Evolutionary conservation across 2,113 vertebrate species (phyloP), one percentile per base, ranked within the genome.

Genomic region (Ellobius talpinus): DNA sequence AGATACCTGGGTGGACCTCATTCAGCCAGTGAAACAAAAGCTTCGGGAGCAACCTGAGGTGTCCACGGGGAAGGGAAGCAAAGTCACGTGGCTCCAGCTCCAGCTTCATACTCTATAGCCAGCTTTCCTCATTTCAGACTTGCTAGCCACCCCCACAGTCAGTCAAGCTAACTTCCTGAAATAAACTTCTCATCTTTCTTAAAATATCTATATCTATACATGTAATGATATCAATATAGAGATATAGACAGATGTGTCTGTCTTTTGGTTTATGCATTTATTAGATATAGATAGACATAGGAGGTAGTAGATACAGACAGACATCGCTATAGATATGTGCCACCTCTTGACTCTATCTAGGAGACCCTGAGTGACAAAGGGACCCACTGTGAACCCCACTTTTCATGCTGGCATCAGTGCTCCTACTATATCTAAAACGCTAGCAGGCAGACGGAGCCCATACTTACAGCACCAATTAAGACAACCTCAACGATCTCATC

Each of bases 81-180:
- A 50, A 55, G 11, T 68, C 47, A 7, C 12, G 7, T 23, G 86
- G 19, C 74, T 88, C 76, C 23, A 29, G 10, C 58, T 76, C 14
- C 50, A 58, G 58, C n/a, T 50, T 47, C 45, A 72, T 24, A 85
- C 23, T 52, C 89, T 66, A 16, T 29, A 61, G 45, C 65, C 58
- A 52, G n/a, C 65, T 24, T 21, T 58, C 39, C 6, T n/a, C 36
- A 73, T 77, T 39, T 82, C 87, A 87, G 84, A 87, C 63, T 87
- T 89, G n/a, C 36, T 63, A 87, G 70, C 70, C 87, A n/a, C 61
- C 68, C 52, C 76, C 47, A 17, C 39, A 84, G 52, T 81, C 74
- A 89, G 39, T 68, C 84, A 74, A 58, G 50, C 58, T 86, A 94
- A 10, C 65, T 97, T 74, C 85, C 78, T 87, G 29, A 66, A 95